These are phyloP conservation scores for Hemiprocne comata DNA, from an alignment of 2,113 vertebrate species.

Conservation along the genomic window DNA sequence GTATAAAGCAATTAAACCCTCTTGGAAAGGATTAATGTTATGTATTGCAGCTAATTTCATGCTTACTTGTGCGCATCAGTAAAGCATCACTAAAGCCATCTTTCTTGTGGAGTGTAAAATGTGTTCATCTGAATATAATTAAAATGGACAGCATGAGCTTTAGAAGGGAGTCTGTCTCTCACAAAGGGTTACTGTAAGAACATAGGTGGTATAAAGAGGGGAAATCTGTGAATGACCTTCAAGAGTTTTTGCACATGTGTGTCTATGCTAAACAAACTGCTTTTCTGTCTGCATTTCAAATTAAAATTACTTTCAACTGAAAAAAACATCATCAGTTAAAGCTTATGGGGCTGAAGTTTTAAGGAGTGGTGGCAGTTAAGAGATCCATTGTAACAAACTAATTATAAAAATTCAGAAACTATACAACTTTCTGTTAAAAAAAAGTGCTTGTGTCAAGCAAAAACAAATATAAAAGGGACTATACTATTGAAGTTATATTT, in stretches of 20 bases:
- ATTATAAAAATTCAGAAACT: neutral
- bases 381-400: neutral
- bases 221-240: neutral
- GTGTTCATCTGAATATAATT: neutral
- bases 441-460: neutral
- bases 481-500: neutral
- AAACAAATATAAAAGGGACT: neutral
- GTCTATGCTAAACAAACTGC: neutral
- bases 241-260: neutral
- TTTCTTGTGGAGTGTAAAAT: neutral
- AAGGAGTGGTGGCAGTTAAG: neutral
- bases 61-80: neutral
- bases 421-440: neutral
- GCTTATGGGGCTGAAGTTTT: neutral
- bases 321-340: neutral
- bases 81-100: neutral
- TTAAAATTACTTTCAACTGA: neutral
- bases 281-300: neutral
- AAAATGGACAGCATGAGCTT: neutral
- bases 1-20: neutral
- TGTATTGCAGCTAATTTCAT: conserved; percentile 17
- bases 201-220: neutral
- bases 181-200: neutral
- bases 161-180: no score
- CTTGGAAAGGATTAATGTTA: neutral